Percentiles rank a stretch among this genome's conserved stretches.
These are phyloP conservation scores for Amblyjoppa proteus DNA, from an alignment of 2,888 invertebrate species.

Conservation along the genomic window DNA sequence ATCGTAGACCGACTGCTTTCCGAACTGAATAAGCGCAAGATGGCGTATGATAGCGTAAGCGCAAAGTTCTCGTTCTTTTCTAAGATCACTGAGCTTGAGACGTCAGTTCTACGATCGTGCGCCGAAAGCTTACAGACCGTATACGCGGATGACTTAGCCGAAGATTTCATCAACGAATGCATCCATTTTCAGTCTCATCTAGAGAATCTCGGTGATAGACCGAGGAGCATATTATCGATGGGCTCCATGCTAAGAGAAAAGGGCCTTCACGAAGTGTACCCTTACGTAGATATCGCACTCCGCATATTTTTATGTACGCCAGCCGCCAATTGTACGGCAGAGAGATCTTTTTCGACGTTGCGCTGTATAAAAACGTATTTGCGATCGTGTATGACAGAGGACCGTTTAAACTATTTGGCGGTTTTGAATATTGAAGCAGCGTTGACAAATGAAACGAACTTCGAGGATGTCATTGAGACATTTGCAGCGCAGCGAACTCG, in stretches of 20 bases:
- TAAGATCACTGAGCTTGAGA: conserved; percentile 67
- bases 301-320: conserved; percentile 55
- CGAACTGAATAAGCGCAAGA: conserved; percentile 28
- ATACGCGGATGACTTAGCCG: conserved; percentile 72
- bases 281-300: conserved; percentile 66
- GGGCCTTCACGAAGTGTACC: conserved; percentile 70
- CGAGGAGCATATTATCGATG: conserved; percentile 32
- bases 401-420: too few species aligned
- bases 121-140: conserved; percentile 60
- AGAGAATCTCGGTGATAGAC: conserved; percentile 60
- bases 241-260: conserved; percentile 70
- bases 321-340: conserved; percentile 58
- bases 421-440: too few species aligned
- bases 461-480: too few species aligned
- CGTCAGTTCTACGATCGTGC: conserved; percentile 56
- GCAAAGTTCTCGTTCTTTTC: conserved; percentile 67
- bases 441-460: too few species aligned
- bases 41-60: conserved; percentile 23
- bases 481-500: too few species aligned
- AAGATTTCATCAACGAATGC: conserved; percentile 69
- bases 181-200: conserved; percentile 62
- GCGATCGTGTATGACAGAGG: conserved; percentile 18
- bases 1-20: conserved; percentile 24
- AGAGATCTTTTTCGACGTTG: conserved; percentile 60
- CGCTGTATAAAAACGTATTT: conserved; percentile 58